Percentiles rank a stretch among this genome's conserved stretches.
These are phyloP conservation scores for Rhadina sibilatrix DNA, from an alignment of 2,113 vertebrate species.

Conservation along the genomic window DNA sequence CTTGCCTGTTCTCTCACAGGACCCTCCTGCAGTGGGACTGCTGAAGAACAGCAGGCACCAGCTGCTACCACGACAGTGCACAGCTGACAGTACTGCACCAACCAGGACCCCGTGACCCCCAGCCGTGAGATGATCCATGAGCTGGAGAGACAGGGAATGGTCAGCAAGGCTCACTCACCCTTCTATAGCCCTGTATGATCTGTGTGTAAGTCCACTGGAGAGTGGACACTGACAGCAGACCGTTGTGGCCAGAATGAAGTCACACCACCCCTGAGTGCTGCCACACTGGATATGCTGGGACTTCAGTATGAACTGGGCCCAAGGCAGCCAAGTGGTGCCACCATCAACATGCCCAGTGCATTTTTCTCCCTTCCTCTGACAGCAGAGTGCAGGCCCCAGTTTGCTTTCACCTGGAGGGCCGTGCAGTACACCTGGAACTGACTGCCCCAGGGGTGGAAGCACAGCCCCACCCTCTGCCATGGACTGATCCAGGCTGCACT, in stretches of 20 bases:
- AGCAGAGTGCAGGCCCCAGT: background rate
- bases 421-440: fast-evolving
- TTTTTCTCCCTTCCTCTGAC: background rate
- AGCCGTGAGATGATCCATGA: background rate
- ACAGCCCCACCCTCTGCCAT: background rate
- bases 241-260: background rate
- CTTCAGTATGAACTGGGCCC: background rate
- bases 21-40: background rate
- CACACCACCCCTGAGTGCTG: background rate
- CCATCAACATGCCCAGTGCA: fast-evolving
- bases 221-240: background rate
- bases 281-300: fast-evolving
- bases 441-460: background rate
- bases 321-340: background rate
- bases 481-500: background rate
- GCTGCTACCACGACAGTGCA: background rate
- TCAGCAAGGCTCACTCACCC: background rate
- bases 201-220: fast-evolving
- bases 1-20: background rate
- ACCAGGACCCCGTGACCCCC: fast-evolving
- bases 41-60: background rate
- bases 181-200: background rate
- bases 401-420: background rate
- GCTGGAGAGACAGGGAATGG: background rate
- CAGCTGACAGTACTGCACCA: background rate